These are phyloP conservation scores for Iphiclides podalirius DNA, from an alignment of 2,888 invertebrate species.

Conservation along the genomic window DNA sequence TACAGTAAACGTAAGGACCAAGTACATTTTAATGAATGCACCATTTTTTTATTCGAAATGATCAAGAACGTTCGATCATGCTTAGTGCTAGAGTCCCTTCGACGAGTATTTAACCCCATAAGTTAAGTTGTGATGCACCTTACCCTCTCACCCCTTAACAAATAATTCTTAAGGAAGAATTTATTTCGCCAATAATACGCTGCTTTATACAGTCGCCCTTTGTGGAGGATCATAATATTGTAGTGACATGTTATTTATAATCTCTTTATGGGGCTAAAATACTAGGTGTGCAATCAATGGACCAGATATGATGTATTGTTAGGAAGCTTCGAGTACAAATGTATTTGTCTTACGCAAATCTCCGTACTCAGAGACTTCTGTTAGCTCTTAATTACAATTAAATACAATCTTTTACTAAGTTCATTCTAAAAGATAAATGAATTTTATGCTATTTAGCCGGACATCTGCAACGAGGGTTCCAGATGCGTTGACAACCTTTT, in stretches of 20 bases:
- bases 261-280: conserved; percentile 27
- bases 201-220: conserved; percentile 49
- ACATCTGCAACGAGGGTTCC: no score
- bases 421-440: no score
- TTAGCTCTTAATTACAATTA: no score
- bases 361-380: no score
- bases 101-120: conserved; percentile 21
- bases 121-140: conserved; percentile 18
- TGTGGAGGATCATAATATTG: conserved; percentile 73
- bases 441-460: no score
- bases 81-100: conserved; percentile 14
- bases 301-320: conserved; percentile 21
- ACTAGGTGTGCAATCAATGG: conserved; percentile 26
- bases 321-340: not conserved
- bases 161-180: conserved; percentile 52
- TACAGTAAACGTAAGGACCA: no score
- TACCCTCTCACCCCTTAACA: conserved; percentile 52
- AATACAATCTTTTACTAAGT: no score
- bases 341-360: not conserved
- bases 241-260: conserved; percentile 65
- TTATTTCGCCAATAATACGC: conserved; percentile 69
- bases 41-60: conserved; percentile 30
- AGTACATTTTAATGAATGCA: no score
- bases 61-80: conserved; percentile 37
- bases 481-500: no score